A percentile compares a stretch with the other conserved stretches of the same genome.
These are phyloP conservation scores for Paramormyrops kingsleyae DNA, from an alignment of 2,113 vertebrate genomes.

Conservation along the genomic window DNA sequence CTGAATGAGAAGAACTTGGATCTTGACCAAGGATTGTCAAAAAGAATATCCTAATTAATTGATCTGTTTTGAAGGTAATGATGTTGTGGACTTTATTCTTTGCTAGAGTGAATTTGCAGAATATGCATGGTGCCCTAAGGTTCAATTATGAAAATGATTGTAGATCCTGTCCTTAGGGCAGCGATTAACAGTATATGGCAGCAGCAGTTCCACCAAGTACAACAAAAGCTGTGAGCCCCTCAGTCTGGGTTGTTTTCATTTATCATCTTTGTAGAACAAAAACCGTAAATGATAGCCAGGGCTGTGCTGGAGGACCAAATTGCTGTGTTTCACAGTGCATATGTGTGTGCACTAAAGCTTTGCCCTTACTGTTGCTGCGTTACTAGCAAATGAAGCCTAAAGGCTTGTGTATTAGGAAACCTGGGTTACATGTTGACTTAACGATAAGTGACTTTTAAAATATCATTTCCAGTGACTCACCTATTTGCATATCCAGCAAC, in stretches of 20 bases:
- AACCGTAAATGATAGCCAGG: conserved; percentile 47
- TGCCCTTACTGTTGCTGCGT: conserved; percentile 60
- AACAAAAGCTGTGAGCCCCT: neutral
- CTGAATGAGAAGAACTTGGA: neutral
- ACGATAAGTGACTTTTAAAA: conserved; percentile 56
- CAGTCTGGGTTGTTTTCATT: conserved; percentile 28
- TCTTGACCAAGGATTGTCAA: neutral
- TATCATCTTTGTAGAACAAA: conserved; percentile 58
- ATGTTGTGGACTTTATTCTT: neutral
- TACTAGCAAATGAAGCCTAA: conserved; percentile 64
- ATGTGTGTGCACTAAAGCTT: conserved; percentile 52
- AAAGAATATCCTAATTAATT: neutral
- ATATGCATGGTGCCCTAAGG: neutral
- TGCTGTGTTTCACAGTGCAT: conserved; percentile 48
- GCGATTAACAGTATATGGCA: neutral
- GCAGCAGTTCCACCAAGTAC: neutral
- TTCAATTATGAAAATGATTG: neutral
- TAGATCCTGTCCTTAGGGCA: neutral
- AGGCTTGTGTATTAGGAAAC: conserved; percentile 53
- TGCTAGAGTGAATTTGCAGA: neutral
- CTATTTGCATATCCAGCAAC: conserved; percentile 58
- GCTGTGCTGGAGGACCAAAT: conserved; percentile 54
- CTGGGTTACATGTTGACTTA: conserved; percentile 67
- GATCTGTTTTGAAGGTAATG: neutral
- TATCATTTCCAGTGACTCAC: conserved; percentile 49